Evolutionary conservation across 2,797 vertebrate species (phyloP), one percentile per base, ranked within the genome.

Genomic region (Taenioides sp.): DNA sequence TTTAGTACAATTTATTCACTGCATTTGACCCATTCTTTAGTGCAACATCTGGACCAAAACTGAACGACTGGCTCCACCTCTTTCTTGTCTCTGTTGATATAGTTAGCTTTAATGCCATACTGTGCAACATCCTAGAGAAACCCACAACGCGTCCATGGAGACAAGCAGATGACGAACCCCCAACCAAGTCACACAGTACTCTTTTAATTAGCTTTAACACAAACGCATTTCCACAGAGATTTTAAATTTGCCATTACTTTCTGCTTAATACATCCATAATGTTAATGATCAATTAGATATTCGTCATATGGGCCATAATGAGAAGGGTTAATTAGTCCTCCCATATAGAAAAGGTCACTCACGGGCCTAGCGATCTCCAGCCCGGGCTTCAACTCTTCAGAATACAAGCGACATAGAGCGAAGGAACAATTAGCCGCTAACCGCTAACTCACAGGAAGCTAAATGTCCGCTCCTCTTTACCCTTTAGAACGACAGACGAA

Each of bases 231-330:
- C 22, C 28, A 62, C 60, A 12, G 2, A 17, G 23, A 62, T 62
- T 37, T 20, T 1, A 20, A 22, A 22, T n/a, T 43, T 18, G 25
- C 64, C 43, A 63, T 65, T 50, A 27, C 23, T 4, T 12, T 63
- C 60, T 62, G 28, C 9, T 37, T 34, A 62, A 62, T n/a, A 20
- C 14, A 49, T 49, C 20, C 43, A 49, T 50, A 49, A 65, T 65
- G 64, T 50, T 65, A 65, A 65, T 50, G 37, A 31, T 71, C 66
- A 76, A 25, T 80, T 76, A 74, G 74, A 79, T 64, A 61, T 22
- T 49, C 52, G 54, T 72, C n/a, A 60, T 17, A 55, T 62, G 57
- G 50, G 1, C 63, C 40, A 22, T 78, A 73, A 80, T 83, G 79
- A 74, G n/a, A 31, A 6, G 5, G 64, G 71, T 65, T 79, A 71